Conservation (phyloP, 1,140 invertebrate species). For the Aphaenogaster ashmeadi region DNA sequence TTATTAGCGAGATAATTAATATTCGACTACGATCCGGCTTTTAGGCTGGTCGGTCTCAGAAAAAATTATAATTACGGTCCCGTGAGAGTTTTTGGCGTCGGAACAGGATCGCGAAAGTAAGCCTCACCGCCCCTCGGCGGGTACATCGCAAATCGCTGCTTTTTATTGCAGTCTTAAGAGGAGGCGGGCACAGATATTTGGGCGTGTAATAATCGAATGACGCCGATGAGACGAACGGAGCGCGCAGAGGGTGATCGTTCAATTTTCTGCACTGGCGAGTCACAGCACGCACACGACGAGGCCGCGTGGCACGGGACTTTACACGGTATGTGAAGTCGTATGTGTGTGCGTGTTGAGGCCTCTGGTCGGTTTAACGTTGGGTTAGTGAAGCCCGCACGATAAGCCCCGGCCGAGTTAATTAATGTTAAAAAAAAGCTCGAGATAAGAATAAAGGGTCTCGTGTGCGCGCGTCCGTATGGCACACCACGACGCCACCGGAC, state of each 20-base stretch:
- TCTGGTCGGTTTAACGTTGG: conserved; percentile 35
- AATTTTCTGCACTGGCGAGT: conserved; percentile 78
- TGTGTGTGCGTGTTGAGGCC: background rate
- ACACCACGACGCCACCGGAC: conserved; percentile 36
- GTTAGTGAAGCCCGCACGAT: conserved; percentile 71
- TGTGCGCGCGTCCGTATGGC: conserved; percentile 66
- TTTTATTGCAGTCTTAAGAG: conserved; percentile 62
- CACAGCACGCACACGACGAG: conserved; percentile 45
- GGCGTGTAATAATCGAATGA: conserved; percentile 76
- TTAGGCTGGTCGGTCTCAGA: conserved; percentile 5
- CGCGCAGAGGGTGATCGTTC: conserved; percentile 75
- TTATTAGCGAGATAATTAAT: conserved; percentile 63
- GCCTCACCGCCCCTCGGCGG: conserved; percentile 16
- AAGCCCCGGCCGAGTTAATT: conserved; percentile 79
- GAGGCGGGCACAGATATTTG: conserved; percentile 68
- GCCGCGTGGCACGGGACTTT: background rate
- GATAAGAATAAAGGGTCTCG: conserved; percentile 72
- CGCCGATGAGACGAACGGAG: conserved; percentile 66
- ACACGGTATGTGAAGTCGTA: background rate
- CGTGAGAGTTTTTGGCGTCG: conserved; percentile 52
- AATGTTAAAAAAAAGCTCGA: conserved; percentile 77
- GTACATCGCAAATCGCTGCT: conserved; percentile 45
- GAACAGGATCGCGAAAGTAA: conserved; percentile 55
- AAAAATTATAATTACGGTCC: conserved; percentile 60
- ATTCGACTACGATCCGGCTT: conserved; percentile 44